These are phyloP conservation scores for Artibeus jamaicensis DNA, from an alignment of 2,797 vertebrate species.

Conservation along the genomic window DNA sequence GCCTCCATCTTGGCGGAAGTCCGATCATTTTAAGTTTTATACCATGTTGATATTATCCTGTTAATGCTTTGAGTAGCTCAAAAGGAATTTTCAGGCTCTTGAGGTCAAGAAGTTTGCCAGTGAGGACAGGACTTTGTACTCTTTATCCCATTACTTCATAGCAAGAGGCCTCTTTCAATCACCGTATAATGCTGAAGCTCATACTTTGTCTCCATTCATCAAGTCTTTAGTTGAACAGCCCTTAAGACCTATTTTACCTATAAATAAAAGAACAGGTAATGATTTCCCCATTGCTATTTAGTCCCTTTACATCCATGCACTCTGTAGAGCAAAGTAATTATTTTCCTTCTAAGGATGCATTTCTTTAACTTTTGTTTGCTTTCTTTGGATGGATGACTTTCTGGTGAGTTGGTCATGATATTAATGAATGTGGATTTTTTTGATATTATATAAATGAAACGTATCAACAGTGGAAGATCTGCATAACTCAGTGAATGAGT, in stretches of 20 bases:
- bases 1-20: no score
- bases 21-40: conserved; percentile 36
- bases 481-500: neutral
- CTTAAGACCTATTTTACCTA: neutral
- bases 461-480: neutral
- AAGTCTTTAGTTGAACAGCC: neutral
- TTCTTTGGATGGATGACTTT: conserved; percentile 29
- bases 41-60: neutral
- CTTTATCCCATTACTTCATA: neutral
- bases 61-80: neutral
- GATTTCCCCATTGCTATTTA: neutral
- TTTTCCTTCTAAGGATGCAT: neutral
- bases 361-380: conserved; percentile 1
- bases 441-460: neutral
- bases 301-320: neutral
- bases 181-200: neutral
- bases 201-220: neutral
- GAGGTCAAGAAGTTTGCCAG: neutral
- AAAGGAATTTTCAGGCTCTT: neutral
- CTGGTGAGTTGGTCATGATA: neutral
- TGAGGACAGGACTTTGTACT: neutral
- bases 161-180: neutral
- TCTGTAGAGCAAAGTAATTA: neutral
- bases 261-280: neutral
- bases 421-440: neutral